Percentiles rank a stretch among this genome's conserved stretches.
Conservation (phyloP, 1,140 invertebrate genomes). For the Ptiloglossa arizonensis region DNA sequence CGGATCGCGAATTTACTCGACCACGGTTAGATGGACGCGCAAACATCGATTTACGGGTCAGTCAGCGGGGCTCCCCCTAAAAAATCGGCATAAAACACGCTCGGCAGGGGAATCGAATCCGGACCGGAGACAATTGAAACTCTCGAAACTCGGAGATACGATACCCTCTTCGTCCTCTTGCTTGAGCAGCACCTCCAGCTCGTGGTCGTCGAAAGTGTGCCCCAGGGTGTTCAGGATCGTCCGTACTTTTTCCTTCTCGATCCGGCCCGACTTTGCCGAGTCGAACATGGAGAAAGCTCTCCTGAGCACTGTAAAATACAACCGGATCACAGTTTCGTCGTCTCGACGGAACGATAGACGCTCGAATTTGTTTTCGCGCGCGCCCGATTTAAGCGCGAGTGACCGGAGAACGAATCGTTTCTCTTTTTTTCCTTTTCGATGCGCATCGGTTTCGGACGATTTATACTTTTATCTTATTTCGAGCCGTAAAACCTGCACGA, state of each 20-base stretch:
- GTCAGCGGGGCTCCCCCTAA: not conserved
- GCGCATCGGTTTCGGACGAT: too few species aligned
- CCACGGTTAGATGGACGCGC: conserved; percentile 31
- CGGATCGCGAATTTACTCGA: conserved; percentile 58
- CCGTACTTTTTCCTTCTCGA: conserved; percentile 88
- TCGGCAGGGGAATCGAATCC: not conserved
- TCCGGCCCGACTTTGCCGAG: conserved; percentile 86
- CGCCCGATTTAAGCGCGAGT: too few species aligned
- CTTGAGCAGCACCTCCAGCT: conserved; percentile 86
- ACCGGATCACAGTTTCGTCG: not conserved
- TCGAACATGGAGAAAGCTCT: conserved; percentile 91
- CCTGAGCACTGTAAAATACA: conserved; percentile 83
- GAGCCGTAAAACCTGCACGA: too few species aligned
- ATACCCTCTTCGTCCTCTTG: conserved; percentile 87
- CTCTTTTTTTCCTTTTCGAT: too few species aligned
- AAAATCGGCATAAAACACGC: conserved; percentile 9
- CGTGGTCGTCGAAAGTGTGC: conserved; percentile 87
- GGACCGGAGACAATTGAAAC: not conserved
- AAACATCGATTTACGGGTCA: conserved; percentile 34
- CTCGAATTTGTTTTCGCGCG: too few species aligned
- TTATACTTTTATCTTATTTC: too few species aligned
- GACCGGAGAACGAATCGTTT: too few species aligned
- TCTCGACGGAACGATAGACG: not conserved
- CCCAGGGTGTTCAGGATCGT: conserved; percentile 90
- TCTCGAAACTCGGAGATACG: conserved; percentile 34